Evolutionary conservation across 37 sponge, comb jelly and placozoan genomes (phyloP).

Genomic region (Eunapius fragilis): DNA sequence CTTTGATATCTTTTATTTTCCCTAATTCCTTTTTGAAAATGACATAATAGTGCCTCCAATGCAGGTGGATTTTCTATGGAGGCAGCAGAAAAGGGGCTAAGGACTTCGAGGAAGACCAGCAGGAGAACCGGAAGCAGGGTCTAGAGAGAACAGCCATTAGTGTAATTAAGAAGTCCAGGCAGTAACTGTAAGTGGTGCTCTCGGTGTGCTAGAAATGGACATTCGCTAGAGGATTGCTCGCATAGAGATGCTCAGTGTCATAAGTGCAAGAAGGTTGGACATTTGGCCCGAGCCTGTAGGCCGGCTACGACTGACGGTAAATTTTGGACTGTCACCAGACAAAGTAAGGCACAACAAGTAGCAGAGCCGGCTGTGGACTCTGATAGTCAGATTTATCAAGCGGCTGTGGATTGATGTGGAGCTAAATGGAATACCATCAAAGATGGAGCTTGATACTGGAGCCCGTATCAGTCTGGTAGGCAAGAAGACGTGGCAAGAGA

Average conservation of each 20-base stretch:
- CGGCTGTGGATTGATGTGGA: not conserved
- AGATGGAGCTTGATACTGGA: constrained; percentile 12
- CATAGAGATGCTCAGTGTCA: not conserved
- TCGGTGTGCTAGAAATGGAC: not conserved
- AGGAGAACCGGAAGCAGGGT: too few species aligned
- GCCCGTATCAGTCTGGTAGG: not conserved
- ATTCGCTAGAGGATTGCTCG: not conserved
- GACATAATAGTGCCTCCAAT: too few species aligned
- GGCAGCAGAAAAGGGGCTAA: too few species aligned
- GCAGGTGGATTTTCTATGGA: too few species aligned
- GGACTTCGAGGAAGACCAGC: too few species aligned
- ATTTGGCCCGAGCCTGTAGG: not conserved
- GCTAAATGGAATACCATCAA: not conserved
- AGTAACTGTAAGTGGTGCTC: not conserved
- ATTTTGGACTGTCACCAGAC: not conserved
- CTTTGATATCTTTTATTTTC: too few species aligned
- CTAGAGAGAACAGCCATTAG: too few species aligned
- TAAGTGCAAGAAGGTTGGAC: not conserved
- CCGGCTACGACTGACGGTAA: not conserved
- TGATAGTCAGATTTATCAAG: not conserved
- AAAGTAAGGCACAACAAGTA: not conserved
- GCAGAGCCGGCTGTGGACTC: not conserved
- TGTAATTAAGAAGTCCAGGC: too few species aligned
- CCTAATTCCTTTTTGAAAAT: too few species aligned
- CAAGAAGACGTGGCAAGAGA: not conserved